Base-by-base conservation (phyloP, 2,888 invertebrate genomes). In the Steinernema scapterisci region DNA sequence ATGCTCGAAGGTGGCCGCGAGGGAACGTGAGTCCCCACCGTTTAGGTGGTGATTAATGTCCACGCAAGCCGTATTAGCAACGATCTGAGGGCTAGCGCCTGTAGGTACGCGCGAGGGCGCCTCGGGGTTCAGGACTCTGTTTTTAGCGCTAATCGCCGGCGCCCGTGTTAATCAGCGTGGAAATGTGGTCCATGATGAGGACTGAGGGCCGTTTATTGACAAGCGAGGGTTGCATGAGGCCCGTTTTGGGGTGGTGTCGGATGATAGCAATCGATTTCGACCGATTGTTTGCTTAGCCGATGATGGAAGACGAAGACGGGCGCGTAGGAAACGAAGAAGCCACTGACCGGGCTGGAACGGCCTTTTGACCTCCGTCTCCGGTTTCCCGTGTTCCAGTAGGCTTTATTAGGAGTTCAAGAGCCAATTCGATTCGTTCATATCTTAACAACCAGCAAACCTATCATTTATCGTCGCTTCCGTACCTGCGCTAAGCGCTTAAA, bases 281-380 rank as follows among this genome's bases (percentile, higher is more conserved):
- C 63, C 63, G 63, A 48, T 48, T 63, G 63, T 63, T 63, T 63
- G 63, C 63, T 63, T 63, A 63, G 63, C 13, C 63, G 63, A 25
- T 21, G 52, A 21, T 25, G 31, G 27, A 27, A 16, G 63, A 25
- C 27, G 48, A 19, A n/a, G 48, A 48, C 13, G 48, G 48, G 13
- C 38, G 38, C 38, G 63, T 11, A 63, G 63, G 27, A 54, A 21
- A 3, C 21, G 54, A 54, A 54, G 54, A 54, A 54, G 54, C 54
- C 25, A 16, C n/a, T n/a, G 48, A 48, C 48, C 48, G 48, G n/a
- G 54, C 25, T 54, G 21, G 7, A 54, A n/a, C 63, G 48, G 23
- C 31, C 63, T 63, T 63, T 21, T 63, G 63, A 63, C 63, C 63
- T 63, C 31, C 54, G 31, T 63, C 11, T 63, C 63, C 27, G 38